These are phyloP conservation scores for Nephrotoma flavescens DNA, from an alignment of 2,888 invertebrate genomes.

Conservation along the genomic window DNA sequence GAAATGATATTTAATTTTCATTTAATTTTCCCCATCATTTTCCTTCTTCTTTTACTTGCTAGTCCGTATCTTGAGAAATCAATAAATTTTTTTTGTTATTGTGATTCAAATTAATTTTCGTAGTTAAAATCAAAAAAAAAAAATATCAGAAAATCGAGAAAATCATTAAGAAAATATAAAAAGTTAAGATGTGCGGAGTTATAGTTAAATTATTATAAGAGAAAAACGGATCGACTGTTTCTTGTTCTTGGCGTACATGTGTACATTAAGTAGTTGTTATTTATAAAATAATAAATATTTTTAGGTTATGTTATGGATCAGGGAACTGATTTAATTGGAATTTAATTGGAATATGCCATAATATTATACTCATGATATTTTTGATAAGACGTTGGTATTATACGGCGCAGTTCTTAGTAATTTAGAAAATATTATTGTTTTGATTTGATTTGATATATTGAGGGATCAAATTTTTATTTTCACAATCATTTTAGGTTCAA, in stretches of 20 bases:
- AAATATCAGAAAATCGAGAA: background rate
- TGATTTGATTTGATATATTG: background rate
- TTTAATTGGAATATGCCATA: background rate
- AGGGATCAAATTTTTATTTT: too few species aligned
- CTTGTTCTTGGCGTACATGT: background rate
- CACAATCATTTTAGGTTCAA: too few species aligned
- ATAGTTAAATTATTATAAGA: background rate
- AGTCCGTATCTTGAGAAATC: background rate
- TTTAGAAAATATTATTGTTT: background rate
- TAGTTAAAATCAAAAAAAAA: background rate
- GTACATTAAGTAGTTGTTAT: background rate
- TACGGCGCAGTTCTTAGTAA: background rate
- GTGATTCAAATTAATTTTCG: background rate
- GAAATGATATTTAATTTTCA: background rate
- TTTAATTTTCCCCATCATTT: background rate
- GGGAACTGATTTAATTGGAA: background rate
- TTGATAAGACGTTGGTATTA: background rate
- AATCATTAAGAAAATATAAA: background rate
- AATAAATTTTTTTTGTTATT: background rate
- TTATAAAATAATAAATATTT: background rate
- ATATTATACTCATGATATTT: background rate
- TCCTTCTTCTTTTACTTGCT: background rate
- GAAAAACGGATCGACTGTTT: background rate
- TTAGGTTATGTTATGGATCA: background rate
- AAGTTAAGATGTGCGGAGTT: background rate